phyloP scores from a whole-genome alignment of 2,797 vertebrate species.

The Eutrigla gurnardus region DNA sequence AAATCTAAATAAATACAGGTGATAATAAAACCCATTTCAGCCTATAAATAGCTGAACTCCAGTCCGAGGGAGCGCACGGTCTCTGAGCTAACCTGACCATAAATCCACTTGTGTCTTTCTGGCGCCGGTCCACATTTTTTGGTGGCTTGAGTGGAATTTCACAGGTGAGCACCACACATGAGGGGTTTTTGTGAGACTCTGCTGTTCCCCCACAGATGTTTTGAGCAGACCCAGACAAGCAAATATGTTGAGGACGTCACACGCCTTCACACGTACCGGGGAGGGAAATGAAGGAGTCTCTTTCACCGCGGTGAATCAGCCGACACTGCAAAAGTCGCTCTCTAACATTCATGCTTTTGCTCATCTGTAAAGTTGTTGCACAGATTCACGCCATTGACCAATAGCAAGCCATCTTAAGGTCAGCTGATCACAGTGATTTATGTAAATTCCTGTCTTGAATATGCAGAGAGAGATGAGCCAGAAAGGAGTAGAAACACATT shows the following conservation, averaged over 20 bases:
- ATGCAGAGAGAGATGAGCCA: neutral
- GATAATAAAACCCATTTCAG: slow-evolving; percentile 3
- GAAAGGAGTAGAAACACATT: neutral
- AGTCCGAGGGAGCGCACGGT: slow-evolving; percentile 3
- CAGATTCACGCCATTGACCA: neutral
- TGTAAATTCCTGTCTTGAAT: too few species aligned
- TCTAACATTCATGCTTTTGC: slow-evolving; percentile 19
- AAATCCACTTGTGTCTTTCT: slow-evolving; percentile 62
- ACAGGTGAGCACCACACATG: slow-evolving; percentile 68
- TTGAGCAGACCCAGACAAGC: slow-evolving; percentile 51
- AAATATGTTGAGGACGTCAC: slow-evolving; percentile 45
- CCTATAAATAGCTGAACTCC: neutral
- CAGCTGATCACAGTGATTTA: too few species aligned
- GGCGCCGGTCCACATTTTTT: slow-evolving; percentile 55
- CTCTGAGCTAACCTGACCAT: slow-evolving; percentile 18
- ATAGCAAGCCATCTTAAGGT: neutral
- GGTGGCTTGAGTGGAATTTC: slow-evolving; percentile 70
- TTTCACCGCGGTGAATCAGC: slow-evolving; percentile 29
- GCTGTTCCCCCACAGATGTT: slow-evolving; percentile 58
- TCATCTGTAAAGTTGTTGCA: neutral
- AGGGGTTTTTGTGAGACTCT: slow-evolving; percentile 43
- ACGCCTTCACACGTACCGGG: slow-evolving; percentile 23
- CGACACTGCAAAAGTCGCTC: slow-evolving; percentile 33
- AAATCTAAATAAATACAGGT: neutral
- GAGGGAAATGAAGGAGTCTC: slow-evolving; percentile 35